Base-by-base conservation (phyloP, 2,113 vertebrate species). In the Periophthalmus modestus region DNA sequence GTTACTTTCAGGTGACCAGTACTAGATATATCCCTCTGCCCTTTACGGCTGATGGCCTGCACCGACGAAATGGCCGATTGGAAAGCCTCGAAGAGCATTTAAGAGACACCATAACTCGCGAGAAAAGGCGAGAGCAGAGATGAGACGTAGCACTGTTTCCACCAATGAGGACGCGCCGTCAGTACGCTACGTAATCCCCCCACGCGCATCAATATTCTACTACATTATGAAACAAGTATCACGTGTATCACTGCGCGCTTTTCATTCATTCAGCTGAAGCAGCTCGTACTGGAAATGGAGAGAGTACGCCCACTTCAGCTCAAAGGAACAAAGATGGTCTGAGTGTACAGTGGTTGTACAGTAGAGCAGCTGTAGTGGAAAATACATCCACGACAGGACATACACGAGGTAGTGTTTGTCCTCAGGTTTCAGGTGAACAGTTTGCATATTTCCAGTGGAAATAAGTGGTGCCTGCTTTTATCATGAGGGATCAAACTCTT, bases 51-150 rank as follows among this genome's bases (percentile, higher is more conserved):
- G 79, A 54, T 75, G 81, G 86, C 88, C 87, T 88, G 73, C 43
- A 84, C 89, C 67, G 83, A 92, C 89, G 88, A 92, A 92, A 92
- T 92, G 91, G 91, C 89, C 91, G 91, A 92, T 85, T 74, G 63
- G 3, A 2, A 2, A 81, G 84, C 54, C 10, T 79, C 80, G 77
- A 47, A 47, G 48, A 13, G n/a, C 50, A 86, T 92, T 89, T 92
- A 91, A 89, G 0, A 11, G 48, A 68, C 2, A 4, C 2, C 4
- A 3, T n/a, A 0, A 0, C 39, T 90, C 91, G 91, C 91, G 91
- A 91, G 71, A 91, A 2, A 46, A 55, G 2, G 61, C 86, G 89
- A 59, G 89, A 91, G 50, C 55, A 62, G 24, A 34, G 5, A 34
- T 74, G 12, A 0, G 34, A n/a, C 65, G 68, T 87, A 63, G 79